Evolutionary conservation across 2,797 vertebrate species (phyloP).

Genomic region (Lateolabrax maculatus): DNA sequence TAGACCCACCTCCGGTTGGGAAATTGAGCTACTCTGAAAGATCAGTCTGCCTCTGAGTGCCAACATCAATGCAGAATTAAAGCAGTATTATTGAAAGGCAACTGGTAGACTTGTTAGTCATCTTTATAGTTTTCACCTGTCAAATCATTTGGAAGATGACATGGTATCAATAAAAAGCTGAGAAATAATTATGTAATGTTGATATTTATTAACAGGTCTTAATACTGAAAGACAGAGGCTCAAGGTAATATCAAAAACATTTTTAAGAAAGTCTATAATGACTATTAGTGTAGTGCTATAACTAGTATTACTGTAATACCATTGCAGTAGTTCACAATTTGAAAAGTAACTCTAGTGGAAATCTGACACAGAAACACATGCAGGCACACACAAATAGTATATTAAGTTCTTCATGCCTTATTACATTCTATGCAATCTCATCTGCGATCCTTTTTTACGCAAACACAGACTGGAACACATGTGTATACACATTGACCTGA

Average conservation of each 20-base stretch:
- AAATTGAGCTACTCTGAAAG: not conserved
- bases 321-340: conserved; percentile 14
- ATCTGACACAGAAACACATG: conserved; percentile 37
- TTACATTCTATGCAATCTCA: not conserved
- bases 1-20: too few species aligned
- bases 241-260: not conserved
- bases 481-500: conserved; percentile 8
- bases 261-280: not conserved
- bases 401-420: conserved; percentile 2
- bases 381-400: conserved; percentile 12
- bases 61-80: not conserved
- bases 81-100: not conserved
- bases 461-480: conserved; percentile 28
- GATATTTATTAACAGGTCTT: not conserved
- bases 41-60: not conserved
- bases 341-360: conserved; percentile 25
- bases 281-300: not conserved
- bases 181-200: not conserved
- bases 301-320: not conserved
- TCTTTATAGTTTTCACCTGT: not conserved
- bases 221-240: not conserved
- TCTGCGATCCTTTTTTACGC: conserved; percentile 11
- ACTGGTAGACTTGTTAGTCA: not conserved
- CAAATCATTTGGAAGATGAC: not conserved
- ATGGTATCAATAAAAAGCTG: not conserved